Evolutionary conservation across 2,797 vertebrate genomes (phyloP).

Genomic region (Euthynnus affinis): DNA sequence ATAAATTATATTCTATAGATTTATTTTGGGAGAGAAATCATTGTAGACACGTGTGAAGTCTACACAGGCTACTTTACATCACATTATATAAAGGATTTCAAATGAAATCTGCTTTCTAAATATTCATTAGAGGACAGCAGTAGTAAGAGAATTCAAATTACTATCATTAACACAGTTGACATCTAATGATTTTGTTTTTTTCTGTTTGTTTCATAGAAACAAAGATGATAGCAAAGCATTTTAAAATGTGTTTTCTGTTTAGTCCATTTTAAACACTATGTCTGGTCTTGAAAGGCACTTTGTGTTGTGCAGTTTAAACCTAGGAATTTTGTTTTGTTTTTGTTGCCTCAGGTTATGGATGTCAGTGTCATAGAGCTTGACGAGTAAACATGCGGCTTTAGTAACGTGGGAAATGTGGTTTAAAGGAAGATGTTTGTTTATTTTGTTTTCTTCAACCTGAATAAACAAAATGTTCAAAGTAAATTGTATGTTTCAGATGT

Average conservation of each 20-base stretch:
- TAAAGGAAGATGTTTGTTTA: not conserved
- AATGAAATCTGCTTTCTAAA: not conserved
- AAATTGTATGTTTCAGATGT: not conserved
- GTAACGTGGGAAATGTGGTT: not conserved
- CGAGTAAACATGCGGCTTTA: not conserved
- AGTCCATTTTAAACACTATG: not conserved
- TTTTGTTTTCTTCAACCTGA: not conserved
- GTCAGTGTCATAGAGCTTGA: not conserved
- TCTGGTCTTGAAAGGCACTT: not conserved
- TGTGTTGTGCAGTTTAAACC: not conserved
- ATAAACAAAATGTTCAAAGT: not conserved
- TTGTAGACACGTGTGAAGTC: not conserved
- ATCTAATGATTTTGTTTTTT: not conserved
- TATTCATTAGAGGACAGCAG: too few relatives aligned
- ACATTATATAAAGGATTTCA: not conserved
- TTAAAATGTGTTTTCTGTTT: not conserved
- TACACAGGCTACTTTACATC: not conserved
- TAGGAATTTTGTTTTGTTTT: not conserved
- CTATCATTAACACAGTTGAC: too few relatives aligned
- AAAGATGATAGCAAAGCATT: not conserved
- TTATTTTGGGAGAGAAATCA: not conserved
- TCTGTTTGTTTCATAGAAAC: slow-evolving; percentile 6
- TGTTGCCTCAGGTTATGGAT: not conserved
- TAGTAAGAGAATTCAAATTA: too few relatives aligned
- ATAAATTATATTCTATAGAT: not conserved